Conservation (phyloP, 2,797 vertebrate genomes). For the Acropternis orthonyx region DNA sequence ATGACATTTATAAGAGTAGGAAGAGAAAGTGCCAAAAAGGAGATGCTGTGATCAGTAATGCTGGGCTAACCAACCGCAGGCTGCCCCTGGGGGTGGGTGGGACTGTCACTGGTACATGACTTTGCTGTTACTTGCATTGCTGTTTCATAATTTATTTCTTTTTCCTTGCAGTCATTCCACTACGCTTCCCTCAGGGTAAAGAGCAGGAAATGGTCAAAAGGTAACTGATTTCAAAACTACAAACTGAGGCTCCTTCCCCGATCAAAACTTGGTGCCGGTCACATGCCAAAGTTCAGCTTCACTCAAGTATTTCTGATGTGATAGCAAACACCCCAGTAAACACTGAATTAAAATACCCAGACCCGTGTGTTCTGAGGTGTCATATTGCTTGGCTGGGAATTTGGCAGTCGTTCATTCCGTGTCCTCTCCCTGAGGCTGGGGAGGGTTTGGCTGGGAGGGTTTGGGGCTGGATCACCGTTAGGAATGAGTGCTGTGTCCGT, state of each 20-base stretch:
- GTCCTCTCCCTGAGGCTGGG: neutral
- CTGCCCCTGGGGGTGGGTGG: neutral
- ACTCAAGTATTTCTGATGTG: neutral
- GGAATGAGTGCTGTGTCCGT: neutral
- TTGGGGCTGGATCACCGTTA: neutral
- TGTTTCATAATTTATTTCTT: neutral
- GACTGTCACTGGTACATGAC: neutral
- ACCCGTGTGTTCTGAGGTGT: neutral
- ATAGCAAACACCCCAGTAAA: neutral
- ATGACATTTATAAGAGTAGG: neutral
- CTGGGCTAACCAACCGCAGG: neutral
- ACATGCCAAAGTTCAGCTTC: neutral
- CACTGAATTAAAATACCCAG: neutral
- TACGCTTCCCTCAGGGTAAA: conserved; percentile 89
- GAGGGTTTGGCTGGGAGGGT: neutral
- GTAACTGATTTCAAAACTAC: conserved; percentile 60
- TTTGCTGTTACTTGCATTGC: neutral
- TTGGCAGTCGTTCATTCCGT: neutral
- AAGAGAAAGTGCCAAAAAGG: neutral
- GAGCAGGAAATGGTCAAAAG: conserved; percentile 92
- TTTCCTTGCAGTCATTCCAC: conserved; percentile 82
- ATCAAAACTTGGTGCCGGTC: neutral
- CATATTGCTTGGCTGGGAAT: neutral
- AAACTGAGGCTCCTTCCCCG: neutral
- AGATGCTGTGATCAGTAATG: neutral